Evolutionary conservation across 2,797 vertebrate species (phyloP).

Genomic region (Cynodonichthys magdalenae): DNA sequence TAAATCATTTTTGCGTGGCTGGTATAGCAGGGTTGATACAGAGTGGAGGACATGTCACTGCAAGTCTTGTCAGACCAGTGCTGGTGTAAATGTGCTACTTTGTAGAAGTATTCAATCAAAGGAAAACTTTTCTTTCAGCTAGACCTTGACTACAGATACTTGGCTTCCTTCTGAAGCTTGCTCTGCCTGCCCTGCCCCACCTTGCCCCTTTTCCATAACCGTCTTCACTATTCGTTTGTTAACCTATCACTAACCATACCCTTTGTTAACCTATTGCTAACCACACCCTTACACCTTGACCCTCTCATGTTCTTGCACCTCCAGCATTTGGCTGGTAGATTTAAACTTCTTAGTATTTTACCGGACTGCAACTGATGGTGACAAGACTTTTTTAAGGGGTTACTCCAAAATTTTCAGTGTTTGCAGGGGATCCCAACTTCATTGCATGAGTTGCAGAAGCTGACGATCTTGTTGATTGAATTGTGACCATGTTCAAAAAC

Average conservation of each 20-base stretch:
- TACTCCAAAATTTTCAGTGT: no score
- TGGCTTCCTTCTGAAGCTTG: conserved; percentile 49
- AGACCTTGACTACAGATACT: conserved; percentile 14
- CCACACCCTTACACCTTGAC: conserved; percentile 30
- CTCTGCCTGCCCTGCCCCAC: conserved; percentile 54
- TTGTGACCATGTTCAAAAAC: no score
- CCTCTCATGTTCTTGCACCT: conserved; percentile 21
- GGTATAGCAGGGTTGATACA: conserved; percentile 40
- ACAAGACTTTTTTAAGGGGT: no score
- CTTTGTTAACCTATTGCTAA: conserved; percentile 44
- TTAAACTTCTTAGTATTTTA: conserved; percentile 17
- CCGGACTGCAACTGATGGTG: no score
- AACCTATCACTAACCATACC: conserved; percentile 63
- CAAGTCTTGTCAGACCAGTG: conserved; percentile 43
- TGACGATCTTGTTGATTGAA: no score
- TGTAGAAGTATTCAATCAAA: conserved; percentile 36
- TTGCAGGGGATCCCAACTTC: no score
- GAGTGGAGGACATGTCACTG: conserved; percentile 25
- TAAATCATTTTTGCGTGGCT: conserved; percentile 57
- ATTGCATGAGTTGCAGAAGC: no score
- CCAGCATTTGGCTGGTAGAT: conserved; percentile 17
- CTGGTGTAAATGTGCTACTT: conserved; percentile 20
- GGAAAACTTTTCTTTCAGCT: conserved; percentile 16
- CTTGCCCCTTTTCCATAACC: conserved; percentile 26
- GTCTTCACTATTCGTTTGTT: conserved; percentile 42